Base-by-base conservation (phyloP, 2,888 invertebrate genomes). In the Andrena bucephala region DNA sequence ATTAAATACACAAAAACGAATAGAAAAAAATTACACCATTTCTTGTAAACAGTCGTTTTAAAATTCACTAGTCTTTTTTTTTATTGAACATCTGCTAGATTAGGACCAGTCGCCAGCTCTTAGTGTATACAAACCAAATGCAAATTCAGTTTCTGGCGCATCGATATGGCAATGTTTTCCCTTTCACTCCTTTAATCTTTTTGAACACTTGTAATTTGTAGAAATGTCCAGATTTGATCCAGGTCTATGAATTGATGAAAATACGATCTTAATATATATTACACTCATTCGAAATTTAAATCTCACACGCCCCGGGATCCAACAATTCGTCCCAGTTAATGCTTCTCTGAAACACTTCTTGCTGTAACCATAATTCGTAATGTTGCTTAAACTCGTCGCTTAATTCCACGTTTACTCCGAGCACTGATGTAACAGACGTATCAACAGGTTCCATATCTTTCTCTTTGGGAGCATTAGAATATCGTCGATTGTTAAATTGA, bases 321-420 rank as follows among this genome's bases (percentile, higher is more conserved):
- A 94, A 89, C 63, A 96, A 92, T 89, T 95, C 95, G 93, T 97
- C 97, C 97, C 97, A 97, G 94, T 97, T 96, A 86, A 97, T 96
- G 92, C 96, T 96, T 92, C 97, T 97, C 92, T 97, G 97, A 94
- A 97, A 99, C 29, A 99, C 99, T 95, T 99, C 99, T 93, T 98
- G 97, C 90, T 99, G 97, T 77, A 99, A 95, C 99, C 99, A 99
- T 24, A 97, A 94, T 92, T 98, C 97, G 94, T 99, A 99, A 92
- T 98, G 97, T 80, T 97, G 96, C 94, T 98, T 98, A 92, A 99
- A 99, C 93, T 98, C 98, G 69, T 98, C 98, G 13, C 98, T 98
- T 81, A 99, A 95, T 91, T 99, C 98, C 75, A 97, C 94, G 77
- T 96, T 96, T 70, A 95, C 95, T 75, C 98, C 98, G 62, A 98